These are phyloP conservation scores for Ephydatia muelleri DNA, from an alignment of 37 sponge, comb jelly and placozoan genomes.

Conservation along the genomic window DNA sequence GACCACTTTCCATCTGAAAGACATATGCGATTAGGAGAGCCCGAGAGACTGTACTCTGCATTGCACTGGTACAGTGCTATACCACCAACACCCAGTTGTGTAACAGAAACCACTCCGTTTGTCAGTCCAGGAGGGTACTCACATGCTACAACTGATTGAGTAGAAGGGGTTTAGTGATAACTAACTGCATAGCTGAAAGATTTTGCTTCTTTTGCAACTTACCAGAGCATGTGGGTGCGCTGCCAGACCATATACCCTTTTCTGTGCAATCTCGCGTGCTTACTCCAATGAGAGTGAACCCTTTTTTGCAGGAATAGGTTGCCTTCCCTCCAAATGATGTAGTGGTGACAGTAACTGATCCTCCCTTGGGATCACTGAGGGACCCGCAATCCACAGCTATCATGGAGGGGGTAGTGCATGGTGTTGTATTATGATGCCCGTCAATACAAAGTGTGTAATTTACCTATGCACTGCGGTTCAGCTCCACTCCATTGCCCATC, in stretches of 20 bases:
- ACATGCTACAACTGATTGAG: too few relatives aligned
- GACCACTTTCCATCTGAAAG: background rate
- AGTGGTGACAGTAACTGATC: background rate
- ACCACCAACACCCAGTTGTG: background rate
- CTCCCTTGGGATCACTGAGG: conserved; percentile 15
- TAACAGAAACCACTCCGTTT: too few relatives aligned
- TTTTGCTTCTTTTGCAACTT: background rate
- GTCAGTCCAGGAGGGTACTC: too few relatives aligned
- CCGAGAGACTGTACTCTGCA: background rate
- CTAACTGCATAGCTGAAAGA: too few relatives aligned
- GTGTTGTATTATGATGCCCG: background rate
- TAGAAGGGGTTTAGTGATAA: too few relatives aligned
- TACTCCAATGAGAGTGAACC: conserved; percentile 31
- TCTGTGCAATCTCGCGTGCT: conserved; percentile 20
- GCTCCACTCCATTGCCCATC: too few relatives aligned
- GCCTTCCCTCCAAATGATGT: conserved; percentile 14
- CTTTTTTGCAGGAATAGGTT: conserved; percentile 50
- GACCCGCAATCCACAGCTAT: conserved; percentile 29
- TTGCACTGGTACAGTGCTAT: background rate
- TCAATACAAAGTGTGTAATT: background rate
- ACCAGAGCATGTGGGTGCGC: conserved; percentile 44
- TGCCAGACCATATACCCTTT: conserved; percentile 27
- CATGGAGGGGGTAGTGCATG: background rate
- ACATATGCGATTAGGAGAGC: background rate
- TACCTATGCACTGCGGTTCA: too few relatives aligned